phyloP scores from a whole-genome alignment of 2,113 vertebrate genomes.

The Petrocephalus zakoni region DNA sequence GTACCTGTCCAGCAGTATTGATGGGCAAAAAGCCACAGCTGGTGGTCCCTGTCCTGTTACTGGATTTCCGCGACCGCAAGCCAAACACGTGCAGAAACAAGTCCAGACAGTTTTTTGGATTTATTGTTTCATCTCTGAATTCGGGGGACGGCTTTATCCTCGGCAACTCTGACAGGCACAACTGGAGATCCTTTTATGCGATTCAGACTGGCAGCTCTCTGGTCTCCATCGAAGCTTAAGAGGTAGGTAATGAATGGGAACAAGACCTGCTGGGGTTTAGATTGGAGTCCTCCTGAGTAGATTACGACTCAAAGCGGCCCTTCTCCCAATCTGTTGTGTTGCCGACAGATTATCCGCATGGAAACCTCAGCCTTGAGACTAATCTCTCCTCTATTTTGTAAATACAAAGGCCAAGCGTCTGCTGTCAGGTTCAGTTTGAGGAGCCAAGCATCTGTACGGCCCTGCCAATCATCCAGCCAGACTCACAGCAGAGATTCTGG shows the following conservation, averaged over 20 bases:
- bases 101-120: not conserved
- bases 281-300: not conserved
- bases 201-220: not conserved
- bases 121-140: not conserved
- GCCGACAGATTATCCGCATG: not conserved
- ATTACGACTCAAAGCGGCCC: not conserved
- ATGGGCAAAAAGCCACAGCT: not conserved
- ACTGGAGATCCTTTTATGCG: not conserved
- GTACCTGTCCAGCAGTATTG: not conserved
- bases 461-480: not conserved
- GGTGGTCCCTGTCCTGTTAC: not conserved
- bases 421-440: not conserved
- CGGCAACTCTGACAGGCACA: not conserved
- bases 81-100: not conserved
- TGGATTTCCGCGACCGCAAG: not conserved
- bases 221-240: too few relatives aligned
- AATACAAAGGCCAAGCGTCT: not conserved
- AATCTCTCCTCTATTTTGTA: conserved; percentile 1
- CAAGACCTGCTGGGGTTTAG: not conserved
- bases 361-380: not conserved
- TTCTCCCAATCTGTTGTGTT: not conserved
- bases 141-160: not conserved
- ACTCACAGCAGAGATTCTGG: not conserved
- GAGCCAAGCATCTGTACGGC: not conserved
- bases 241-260: not conserved